Evolutionary conservation across 1,140 invertebrate species (phyloP), one percentile per base, ranked within the genome.

Genomic region (Drosophila arizonae): DNA sequence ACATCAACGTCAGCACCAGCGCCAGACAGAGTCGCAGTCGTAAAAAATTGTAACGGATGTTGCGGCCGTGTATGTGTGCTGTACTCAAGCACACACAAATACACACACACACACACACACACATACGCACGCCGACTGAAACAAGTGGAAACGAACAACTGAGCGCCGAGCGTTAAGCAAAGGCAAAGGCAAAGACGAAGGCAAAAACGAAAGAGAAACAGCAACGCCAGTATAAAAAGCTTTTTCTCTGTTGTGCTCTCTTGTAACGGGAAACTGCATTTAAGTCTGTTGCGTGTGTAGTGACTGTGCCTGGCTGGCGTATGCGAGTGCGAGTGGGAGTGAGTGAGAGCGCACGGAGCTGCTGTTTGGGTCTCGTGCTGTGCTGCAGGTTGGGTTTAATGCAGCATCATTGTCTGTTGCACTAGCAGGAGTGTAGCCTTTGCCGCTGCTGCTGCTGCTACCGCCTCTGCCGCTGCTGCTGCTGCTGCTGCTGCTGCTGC

Each of bases 31-130:
- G 82, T 58, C 68, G 63, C 52, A 86, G 82, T 86, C 82, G 82
- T 86, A 86, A 86, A 88, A 88, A 88, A 88, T 80, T 88, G 80
- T 88, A 88, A 82, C 84, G 84, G 84, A 88, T 88, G 84, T 84
- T 87, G 84, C 70, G 84, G 84, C 79, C 79, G 74, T 87, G 82
- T 82, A 79, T 76, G 54, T 75, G 67, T 72, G 62, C 48, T 39
- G 11, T 41, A 51, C 60, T 52, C 39, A 61, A 54, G 65, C 58
- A 67, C 70, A 63, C 57, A 43, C 48, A 50, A 30, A 48, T 28
- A 46, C 46, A 41, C 55, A 21, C 6, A 58, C 41, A 52, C 17
- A 56, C 48, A 60, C 45, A 41, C 8, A 54, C 41, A 52, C 24
- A 52, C 48, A 54, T 36, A 67, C n/a, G 6, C 41, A 48, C 21